These are phyloP conservation scores for Gracilinanus agilis DNA, from an alignment of 2,113 vertebrate genomes.

Conservation along the genomic window DNA sequence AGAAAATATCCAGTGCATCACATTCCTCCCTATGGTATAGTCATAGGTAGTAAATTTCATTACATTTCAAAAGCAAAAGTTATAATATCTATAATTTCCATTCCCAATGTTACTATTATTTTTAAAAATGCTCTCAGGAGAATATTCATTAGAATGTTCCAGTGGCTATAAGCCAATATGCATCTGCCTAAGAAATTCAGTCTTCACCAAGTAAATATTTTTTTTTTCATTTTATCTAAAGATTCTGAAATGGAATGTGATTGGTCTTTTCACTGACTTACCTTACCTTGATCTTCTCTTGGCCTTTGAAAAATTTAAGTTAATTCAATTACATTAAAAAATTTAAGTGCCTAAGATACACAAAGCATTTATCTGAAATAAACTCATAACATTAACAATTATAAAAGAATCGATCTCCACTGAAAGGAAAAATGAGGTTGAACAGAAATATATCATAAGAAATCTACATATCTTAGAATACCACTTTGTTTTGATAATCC, in stretches of 20 bases:
- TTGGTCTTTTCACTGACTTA: not conserved
- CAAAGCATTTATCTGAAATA: not conserved
- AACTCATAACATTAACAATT: not conserved
- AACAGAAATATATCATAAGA: not conserved
- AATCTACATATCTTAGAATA: not conserved
- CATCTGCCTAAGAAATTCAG: too few species aligned
- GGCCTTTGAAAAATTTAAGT: not conserved
- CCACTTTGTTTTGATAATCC: not conserved
- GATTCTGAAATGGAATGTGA: not conserved
- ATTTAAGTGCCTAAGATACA: not conserved
- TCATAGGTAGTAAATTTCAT: not conserved
- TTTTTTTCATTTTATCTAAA: too few species aligned
- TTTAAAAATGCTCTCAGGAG: not conserved
- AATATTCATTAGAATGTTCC: not conserved
- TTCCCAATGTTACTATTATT: not conserved
- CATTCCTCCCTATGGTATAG: not conserved
- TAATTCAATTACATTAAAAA: not conserved
- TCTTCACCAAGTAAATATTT: too few species aligned
- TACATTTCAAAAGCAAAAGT: not conserved
- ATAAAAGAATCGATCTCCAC: not conserved
- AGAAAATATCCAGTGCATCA: not conserved
- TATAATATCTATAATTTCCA: not conserved
- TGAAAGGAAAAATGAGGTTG: not conserved
- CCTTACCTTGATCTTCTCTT: not conserved
- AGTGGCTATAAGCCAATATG: not conserved